Percentiles rank a stretch among this genome's conserved stretches.
These are phyloP conservation scores for Paragorgia papillata DNA, from an alignment of 92 coral and sea anemone species.

Conservation along the genomic window DNA sequence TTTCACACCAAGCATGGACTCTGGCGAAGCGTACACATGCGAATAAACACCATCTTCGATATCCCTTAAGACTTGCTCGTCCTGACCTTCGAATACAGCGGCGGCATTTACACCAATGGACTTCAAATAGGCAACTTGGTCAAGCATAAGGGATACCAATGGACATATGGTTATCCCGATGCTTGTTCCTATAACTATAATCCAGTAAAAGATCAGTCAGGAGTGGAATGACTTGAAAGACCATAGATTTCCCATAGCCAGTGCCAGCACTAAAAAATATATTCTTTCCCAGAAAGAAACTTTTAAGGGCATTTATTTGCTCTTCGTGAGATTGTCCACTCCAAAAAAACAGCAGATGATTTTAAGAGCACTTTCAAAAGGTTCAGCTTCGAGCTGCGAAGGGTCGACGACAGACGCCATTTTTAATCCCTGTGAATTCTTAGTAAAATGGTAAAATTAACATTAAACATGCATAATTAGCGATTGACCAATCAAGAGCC, in stretches of 20 bases:
- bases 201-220: background rate
- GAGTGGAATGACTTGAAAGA: constrained; percentile 5
- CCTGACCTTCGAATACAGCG: too few species aligned
- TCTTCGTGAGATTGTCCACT: background rate
- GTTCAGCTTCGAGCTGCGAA: background rate
- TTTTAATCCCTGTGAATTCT: background rate
- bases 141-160: constrained; percentile 15
- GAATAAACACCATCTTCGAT: constrained; percentile 17
- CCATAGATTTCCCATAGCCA: constrained; percentile 15
- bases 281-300: constrained; percentile 6
- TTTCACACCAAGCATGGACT: too few species aligned
- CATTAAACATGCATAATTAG: constrained; percentile 3
- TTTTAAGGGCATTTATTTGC: background rate
- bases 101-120: constrained; percentile 15
- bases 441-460: background rate
- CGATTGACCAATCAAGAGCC: too few species aligned
- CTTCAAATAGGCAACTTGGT: constrained; percentile 1
- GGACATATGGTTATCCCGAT: constrained; percentile 23
- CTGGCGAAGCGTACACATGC: background rate
- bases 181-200: constrained; percentile 2
- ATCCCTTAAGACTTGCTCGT: background rate
- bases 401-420: background rate
- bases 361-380: background rate
- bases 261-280: too few species aligned
- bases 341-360: background rate